A percentile compares a stretch with the other conserved stretches of the same genome.
These are phyloP conservation scores for Eupithecia exiguata DNA, from an alignment of 2,888 invertebrate genomes.

Conservation along the genomic window DNA sequence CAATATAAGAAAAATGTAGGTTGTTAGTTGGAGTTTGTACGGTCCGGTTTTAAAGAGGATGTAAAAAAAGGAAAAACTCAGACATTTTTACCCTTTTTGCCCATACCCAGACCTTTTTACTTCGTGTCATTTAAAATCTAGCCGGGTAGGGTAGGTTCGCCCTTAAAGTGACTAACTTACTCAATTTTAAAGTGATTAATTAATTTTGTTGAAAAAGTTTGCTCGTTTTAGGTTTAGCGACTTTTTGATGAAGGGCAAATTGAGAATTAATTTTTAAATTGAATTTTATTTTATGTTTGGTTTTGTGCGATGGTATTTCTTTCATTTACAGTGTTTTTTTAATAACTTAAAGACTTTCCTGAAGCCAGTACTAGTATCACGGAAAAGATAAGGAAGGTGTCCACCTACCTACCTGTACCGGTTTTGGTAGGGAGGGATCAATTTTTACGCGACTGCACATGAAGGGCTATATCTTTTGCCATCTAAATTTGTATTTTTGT, in stretches of 20 bases:
- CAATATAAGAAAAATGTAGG: too few relatives aligned
- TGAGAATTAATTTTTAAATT: conserved; percentile 24
- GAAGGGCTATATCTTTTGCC: too few relatives aligned
- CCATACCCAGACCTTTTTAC: conserved; percentile 31
- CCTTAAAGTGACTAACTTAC: conserved; percentile 39
- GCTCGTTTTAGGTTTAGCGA: conserved; percentile 39
- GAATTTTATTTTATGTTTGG: conserved; percentile 17
- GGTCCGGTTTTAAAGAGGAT: too few relatives aligned
- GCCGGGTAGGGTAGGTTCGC: conserved; percentile 23
- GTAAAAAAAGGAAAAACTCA: background rate
- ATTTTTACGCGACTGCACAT: too few relatives aligned
- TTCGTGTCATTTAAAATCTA: conserved; percentile 32
- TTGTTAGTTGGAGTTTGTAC: too few relatives aligned
- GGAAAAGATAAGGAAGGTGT: too few relatives aligned
- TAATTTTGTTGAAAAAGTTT: conserved; percentile 45
- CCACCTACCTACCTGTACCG: too few relatives aligned
- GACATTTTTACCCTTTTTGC: background rate
- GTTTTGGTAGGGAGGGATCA: too few relatives aligned
- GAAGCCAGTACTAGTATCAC: background rate
- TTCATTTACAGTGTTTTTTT: background rate
- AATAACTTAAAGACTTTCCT: background rate
- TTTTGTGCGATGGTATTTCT: conserved; percentile 1
- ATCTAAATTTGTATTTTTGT: too few relatives aligned
- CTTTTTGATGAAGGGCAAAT: conserved; percentile 42
- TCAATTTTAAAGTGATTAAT: conserved; percentile 46